phyloP scores from a whole-genome alignment of 2,113 vertebrate species.

The Mormyrus iriodes region DNA sequence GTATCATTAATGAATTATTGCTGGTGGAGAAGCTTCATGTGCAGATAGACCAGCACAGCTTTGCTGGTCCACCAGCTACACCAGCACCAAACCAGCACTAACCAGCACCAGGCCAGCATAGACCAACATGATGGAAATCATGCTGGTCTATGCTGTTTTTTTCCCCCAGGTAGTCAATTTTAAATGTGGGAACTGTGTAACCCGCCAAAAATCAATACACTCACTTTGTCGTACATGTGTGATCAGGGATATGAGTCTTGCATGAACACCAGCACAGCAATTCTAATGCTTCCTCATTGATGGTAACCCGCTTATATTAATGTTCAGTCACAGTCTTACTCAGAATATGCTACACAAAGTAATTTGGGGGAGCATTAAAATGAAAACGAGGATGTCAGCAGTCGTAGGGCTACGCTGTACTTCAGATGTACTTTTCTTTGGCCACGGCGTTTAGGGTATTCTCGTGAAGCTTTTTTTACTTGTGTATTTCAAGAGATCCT shows the following conservation, averaged over 20 bases:
- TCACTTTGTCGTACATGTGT: neutral
- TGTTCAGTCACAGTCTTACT: neutral
- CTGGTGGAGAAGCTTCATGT: neutral
- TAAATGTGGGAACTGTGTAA: neutral
- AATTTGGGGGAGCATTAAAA: neutral
- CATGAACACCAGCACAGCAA: neutral
- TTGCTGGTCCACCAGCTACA: neutral
- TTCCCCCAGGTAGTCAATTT: neutral
- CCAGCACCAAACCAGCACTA: neutral
- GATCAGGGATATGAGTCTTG: neutral
- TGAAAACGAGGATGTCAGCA: neutral
- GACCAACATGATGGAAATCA: too few relatives aligned
- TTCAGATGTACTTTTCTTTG: neutral
- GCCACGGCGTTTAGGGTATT: neutral
- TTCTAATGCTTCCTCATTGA: neutral
- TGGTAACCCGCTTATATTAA: neutral
- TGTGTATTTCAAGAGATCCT: neutral
- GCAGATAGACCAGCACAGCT: neutral
- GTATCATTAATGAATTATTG: too few relatives aligned
- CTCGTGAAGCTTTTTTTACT: neutral
- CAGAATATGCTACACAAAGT: neutral
- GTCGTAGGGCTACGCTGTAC: neutral
- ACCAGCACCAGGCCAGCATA: neutral
- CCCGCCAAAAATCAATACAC: neutral
- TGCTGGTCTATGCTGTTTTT: neutral